These are phyloP conservation scores for Rotaria macrura DNA, from an alignment of 2,888 invertebrate genomes.

Conservation along the genomic window DNA sequence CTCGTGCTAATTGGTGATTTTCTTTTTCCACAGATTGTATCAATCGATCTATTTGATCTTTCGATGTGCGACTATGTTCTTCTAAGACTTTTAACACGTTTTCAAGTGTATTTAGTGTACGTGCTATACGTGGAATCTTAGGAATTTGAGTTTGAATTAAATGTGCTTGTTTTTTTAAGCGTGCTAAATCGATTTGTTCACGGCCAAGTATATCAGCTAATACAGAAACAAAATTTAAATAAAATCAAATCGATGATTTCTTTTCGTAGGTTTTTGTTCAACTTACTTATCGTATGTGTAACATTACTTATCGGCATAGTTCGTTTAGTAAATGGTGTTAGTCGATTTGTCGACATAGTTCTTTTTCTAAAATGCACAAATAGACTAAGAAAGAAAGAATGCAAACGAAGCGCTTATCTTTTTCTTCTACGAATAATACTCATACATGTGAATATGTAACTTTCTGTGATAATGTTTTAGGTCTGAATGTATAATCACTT, in stretches of 20 bases:
- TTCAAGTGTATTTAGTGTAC: background rate
- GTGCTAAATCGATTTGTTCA: background rate
- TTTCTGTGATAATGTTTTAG: background rate
- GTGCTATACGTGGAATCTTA: background rate
- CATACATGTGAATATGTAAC: background rate
- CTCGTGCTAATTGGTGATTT: constrained; percentile 6
- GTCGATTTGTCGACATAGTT: background rate
- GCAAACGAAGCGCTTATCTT: background rate
- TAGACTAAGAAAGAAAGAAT: background rate
- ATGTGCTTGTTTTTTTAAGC: background rate
- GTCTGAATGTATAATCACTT: background rate
- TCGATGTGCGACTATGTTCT: background rate
- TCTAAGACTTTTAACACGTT: background rate
- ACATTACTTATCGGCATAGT: background rate
- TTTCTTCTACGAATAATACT: background rate
- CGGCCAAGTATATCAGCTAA: background rate
- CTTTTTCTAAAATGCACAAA: background rate
- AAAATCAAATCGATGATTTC: background rate
- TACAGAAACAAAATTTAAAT: background rate
- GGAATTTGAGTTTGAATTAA: background rate
- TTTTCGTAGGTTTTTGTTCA: background rate
- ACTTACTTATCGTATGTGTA: background rate
- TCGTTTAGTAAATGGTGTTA: background rate
- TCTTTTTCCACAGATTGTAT: background rate
- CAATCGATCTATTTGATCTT: background rate